Percentiles rank a stretch among this genome's conserved stretches.
phyloP scores from a whole-genome alignment of 2,797 vertebrate genomes.

The Acrocephalus scirpaceus region DNA sequence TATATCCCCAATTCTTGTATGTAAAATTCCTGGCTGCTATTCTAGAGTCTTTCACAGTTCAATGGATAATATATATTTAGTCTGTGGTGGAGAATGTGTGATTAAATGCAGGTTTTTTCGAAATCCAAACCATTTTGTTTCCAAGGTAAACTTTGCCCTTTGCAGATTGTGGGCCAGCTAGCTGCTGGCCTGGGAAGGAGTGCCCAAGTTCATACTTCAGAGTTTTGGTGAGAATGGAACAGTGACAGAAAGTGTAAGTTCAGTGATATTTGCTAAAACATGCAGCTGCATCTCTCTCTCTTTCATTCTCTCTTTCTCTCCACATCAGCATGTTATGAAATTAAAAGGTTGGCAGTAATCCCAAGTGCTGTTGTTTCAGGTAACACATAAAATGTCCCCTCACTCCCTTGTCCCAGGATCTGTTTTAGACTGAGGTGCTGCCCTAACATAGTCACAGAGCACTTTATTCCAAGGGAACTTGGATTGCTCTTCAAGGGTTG shows the following conservation, averaged over 20 bases:
- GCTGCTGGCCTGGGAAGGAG: constrained; percentile 47
- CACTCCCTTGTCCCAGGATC: neutral
- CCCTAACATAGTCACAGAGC: neutral
- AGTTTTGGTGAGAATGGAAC: constrained; percentile 11
- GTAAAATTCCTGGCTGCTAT: constrained; percentile 69
- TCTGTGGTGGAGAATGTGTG: constrained; percentile 61
- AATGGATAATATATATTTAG: constrained; percentile 72
- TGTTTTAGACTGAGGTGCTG: neutral
- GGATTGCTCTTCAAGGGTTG: neutral
- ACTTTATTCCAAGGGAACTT: neutral
- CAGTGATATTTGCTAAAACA: constrained; percentile 20
- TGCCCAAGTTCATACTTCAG: constrained; percentile 38
- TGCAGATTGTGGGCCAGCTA: neutral
- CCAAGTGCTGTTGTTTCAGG: neutral
- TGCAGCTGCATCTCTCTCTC: neutral
- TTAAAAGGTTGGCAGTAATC: constrained; percentile 2
- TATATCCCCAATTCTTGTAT: constrained; percentile 71
- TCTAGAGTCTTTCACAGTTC: constrained; percentile 69
- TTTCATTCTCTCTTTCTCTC: neutral
- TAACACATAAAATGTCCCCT: neutral
- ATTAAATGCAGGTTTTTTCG: constrained; percentile 42
- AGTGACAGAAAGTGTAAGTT: constrained; percentile 5
- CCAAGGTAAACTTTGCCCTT: constrained; percentile 53
- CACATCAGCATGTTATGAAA: constrained; percentile 13
- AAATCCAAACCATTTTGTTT: constrained; percentile 61